Evolutionary conservation across 2,113 vertebrate species (phyloP).

Genomic region (Centrocercus urophasianus): DNA sequence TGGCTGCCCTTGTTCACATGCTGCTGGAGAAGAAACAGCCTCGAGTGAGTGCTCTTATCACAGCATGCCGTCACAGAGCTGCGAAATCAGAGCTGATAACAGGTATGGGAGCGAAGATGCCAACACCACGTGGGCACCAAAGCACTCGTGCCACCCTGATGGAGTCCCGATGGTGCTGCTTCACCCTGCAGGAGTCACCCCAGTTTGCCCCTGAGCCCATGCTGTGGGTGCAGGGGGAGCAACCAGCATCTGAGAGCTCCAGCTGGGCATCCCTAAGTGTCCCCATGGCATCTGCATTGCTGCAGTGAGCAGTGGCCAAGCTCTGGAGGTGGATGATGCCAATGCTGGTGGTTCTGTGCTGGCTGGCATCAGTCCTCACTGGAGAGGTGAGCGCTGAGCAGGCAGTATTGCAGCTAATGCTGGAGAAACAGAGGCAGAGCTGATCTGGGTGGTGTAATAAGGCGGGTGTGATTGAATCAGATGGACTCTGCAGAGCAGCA

Average conservation of each 20-base stretch:
- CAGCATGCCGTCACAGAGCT: not conserved
- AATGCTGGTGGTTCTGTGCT: not conserved
- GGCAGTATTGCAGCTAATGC: conserved; percentile 33
- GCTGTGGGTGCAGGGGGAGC: rapidly evolving
- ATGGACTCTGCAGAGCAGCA: not conserved
- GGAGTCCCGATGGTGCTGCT: not conserved
- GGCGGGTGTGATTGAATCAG: conserved; percentile 5
- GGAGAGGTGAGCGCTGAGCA: not conserved
- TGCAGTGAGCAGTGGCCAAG: not conserved
- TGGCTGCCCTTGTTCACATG: rapidly evolving
- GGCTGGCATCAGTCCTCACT: not conserved
- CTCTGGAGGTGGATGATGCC: not conserved
- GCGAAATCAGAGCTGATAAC: not conserved
- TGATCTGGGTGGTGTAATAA: not conserved
- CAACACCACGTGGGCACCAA: rapidly evolving
- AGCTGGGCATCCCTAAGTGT: no score
- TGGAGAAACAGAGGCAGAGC: conserved; percentile 47
- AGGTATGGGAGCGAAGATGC: not conserved
- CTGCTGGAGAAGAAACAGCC: not conserved
- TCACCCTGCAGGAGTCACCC: rapidly evolving
- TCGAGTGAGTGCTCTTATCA: rapidly evolving
- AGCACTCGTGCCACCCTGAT: not conserved
- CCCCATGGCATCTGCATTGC: not conserved
- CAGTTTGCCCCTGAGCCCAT: not conserved
- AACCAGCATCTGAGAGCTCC: not conserved